A percentile compares a stretch with the other conserved stretches of the same genome.
Conservation (phyloP, 2,797 vertebrate species). For the Trachops cirrhosus region DNA sequence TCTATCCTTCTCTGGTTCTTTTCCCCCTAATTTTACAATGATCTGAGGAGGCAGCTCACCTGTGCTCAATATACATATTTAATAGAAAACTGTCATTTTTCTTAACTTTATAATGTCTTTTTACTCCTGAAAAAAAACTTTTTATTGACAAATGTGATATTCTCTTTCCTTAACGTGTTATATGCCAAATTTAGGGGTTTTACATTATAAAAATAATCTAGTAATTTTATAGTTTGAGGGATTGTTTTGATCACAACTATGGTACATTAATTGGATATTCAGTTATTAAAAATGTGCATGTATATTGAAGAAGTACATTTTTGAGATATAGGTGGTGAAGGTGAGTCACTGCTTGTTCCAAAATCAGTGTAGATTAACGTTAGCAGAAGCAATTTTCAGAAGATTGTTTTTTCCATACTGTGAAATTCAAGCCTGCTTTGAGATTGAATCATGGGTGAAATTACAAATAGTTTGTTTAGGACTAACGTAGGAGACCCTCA, state of each 20-base stretch:
- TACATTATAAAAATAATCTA: not conserved
- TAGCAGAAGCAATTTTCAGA: constrained; percentile 19
- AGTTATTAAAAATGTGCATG: not conserved
- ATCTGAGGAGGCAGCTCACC: not conserved
- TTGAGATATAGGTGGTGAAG: not conserved
- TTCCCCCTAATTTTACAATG: not conserved
- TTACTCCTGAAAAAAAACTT: not conserved
- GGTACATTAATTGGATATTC: not conserved
- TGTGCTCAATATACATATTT: not conserved
- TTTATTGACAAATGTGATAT: not conserved
- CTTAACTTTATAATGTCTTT: not conserved
- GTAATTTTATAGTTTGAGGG: not conserved
- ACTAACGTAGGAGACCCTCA: not conserved
- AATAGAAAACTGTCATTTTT: not conserved
- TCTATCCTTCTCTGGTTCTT: not conserved
- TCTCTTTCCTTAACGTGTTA: not conserved
- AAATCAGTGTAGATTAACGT: not conserved
- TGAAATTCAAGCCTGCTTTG: not conserved
- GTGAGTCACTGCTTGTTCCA: not conserved
- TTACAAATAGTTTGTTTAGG: not conserved
- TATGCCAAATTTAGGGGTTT: not conserved
- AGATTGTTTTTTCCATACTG: not conserved
- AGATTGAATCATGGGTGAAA: not conserved
- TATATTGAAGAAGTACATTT: not conserved
- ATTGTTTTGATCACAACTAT: not conserved